Evolutionary conservation across 2,113 vertebrate genomes (phyloP).

Genomic region (Rhinichthys klamathensis): DNA sequence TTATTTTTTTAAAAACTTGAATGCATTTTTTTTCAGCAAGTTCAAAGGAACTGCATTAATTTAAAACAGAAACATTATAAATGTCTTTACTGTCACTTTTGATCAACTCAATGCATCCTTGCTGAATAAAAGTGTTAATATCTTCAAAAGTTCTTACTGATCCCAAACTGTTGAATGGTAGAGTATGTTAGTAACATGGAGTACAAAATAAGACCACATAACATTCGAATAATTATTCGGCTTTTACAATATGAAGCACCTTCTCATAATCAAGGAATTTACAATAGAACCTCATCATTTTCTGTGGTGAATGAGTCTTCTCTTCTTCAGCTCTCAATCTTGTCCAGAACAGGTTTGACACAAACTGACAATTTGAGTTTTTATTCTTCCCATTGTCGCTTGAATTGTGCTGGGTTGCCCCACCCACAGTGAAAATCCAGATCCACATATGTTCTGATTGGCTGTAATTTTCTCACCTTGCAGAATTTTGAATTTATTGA

Average conservation of each 20-base stretch:
- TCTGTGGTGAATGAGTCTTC: background rate
- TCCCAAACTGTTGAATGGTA: background rate
- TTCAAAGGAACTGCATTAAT: background rate
- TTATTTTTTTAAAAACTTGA: background rate
- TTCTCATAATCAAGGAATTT: background rate
- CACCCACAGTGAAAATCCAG: background rate
- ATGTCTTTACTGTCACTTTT: background rate
- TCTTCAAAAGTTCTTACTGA: background rate
- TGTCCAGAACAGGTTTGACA: background rate
- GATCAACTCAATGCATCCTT: background rate
- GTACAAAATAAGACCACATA: background rate
- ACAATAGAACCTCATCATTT: background rate
- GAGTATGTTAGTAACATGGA: no score
- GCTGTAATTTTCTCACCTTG: background rate
- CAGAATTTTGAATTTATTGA: background rate
- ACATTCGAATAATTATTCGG: background rate
- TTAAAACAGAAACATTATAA: background rate
- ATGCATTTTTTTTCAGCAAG: background rate
- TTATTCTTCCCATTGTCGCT: background rate
- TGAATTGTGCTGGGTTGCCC: background rate
- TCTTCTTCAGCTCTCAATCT: background rate
- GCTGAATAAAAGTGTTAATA: background rate
- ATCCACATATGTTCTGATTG: background rate
- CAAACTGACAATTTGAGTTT: background rate
- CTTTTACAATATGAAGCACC: background rate